phyloP scores from a whole-genome alignment of 2,888 invertebrate species.

The Syrphus vitripennis region DNA sequence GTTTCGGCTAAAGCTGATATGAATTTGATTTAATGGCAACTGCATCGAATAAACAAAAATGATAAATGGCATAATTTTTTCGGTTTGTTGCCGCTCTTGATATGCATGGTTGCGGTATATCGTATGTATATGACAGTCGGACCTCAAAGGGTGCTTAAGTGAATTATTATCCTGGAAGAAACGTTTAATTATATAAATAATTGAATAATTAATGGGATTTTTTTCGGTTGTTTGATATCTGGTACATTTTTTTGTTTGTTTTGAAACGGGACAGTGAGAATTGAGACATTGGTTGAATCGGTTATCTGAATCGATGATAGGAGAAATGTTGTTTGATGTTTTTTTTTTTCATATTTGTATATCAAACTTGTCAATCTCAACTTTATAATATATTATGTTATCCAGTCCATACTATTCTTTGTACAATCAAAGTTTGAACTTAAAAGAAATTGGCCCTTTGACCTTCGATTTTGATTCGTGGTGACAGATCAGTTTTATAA shows the following conservation, averaged over 20 bases:
- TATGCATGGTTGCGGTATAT: constrained; percentile 40
- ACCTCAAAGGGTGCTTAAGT: constrained; percentile 57
- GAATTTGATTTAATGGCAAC: constrained; percentile 67
- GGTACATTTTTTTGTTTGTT: neutral
- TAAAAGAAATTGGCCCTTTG: no score
- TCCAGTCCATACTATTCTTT: no score
- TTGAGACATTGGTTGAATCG: neutral
- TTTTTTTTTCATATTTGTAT: neutral
- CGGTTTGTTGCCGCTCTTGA: constrained; percentile 60
- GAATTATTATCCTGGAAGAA: constrained; percentile 48
- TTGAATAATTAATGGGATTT: constrained; percentile 52
- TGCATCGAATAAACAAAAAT: constrained; percentile 59
- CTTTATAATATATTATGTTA: neutral
- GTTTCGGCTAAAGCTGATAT: constrained; percentile 51
- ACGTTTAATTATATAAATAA: constrained; percentile 60
- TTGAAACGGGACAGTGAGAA: neutral
- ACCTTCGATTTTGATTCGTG: no score
- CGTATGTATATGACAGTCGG: neutral
- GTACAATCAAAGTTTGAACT: no score
- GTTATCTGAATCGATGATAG: neutral
- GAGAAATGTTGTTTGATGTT: neutral
- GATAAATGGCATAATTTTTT: constrained; percentile 70
- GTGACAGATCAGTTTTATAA: no score
- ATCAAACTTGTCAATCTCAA: neutral
- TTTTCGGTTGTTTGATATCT: constrained; percentile 15